Base-by-base conservation (phyloP, 2,113 vertebrate species). In the Odontophorus gujanensis region DNA sequence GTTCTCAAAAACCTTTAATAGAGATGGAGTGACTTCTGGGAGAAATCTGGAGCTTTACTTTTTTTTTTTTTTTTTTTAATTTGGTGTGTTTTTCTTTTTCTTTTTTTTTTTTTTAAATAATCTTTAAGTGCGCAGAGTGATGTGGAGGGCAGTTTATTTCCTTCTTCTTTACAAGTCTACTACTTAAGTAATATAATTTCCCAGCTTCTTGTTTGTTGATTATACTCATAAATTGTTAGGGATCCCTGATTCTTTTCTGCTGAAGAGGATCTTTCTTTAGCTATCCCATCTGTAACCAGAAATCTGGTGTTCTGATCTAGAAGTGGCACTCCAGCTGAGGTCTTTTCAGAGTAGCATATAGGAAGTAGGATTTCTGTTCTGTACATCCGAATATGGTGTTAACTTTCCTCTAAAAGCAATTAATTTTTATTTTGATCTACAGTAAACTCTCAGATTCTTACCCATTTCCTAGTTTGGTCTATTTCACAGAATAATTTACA, bases 241-340 rank as follows among this genome's bases (percentile, higher is more conserved):
- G 63, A 30, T 90, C 57, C 80, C 76, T 77, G 42, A 83, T 83
- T 38, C 17, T 85, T 47, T 71, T 48, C 21, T 61, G 72, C 82
- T 67, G 63, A 84, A 72, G 62, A 87, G 62, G 62, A 58, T 85
- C 30, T 85, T 87, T 82, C 78, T 91, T 90, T 62, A 15, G 28
- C 24, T 85, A 76, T 50, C 51, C 32, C 19, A 14, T 53, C 73
- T 74, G 38, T 77, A 90, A 80, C 55, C 42, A 50, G 76, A 90
- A 94, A 74, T 85, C 14, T 85, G 82, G 59, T 93, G 79, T 82
- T 96, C 42, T 58, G 73, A 91, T 42, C 55, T 63, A 34, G 80
- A 90, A 81, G 55, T 65, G 78, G 28, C 81, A 74, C 87, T 91
- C 36, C 68, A 91, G 67, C 87, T 79, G 92, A 85, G 40, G 42